Conservation (phyloP, 2,113 vertebrate genomes). For the Phylloscopus trochilus region DNA sequence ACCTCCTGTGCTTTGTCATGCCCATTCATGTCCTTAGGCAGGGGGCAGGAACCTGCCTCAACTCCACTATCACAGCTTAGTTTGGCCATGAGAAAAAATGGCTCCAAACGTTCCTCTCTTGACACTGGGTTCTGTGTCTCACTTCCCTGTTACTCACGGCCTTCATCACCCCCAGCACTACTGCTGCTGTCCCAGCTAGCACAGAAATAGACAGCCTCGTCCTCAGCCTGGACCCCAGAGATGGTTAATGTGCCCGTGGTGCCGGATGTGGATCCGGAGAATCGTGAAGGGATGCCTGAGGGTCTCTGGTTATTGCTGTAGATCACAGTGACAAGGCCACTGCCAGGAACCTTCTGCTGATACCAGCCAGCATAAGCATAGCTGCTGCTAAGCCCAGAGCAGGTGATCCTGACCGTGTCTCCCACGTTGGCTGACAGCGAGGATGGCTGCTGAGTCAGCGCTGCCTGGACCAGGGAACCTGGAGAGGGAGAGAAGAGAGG, state of each 20-base stretch:
- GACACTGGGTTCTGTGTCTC: too few relatives aligned
- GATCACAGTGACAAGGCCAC: not conserved
- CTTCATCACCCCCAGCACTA: too few relatives aligned
- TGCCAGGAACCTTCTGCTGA: not conserved
- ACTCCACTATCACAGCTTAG: not conserved
- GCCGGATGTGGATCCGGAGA: not conserved
- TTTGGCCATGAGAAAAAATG: not conserved
- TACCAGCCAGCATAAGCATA: too few relatives aligned
- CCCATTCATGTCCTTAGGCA: not conserved
- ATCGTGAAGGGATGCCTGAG: not conserved
- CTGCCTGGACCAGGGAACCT: not conserved
- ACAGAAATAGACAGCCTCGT: not conserved
- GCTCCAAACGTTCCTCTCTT: too few relatives aligned
- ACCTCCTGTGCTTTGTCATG: too few relatives aligned
- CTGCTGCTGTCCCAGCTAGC: not conserved
- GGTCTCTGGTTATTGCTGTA: fast-evolving
- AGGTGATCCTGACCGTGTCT: not conserved
- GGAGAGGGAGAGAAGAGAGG: not conserved
- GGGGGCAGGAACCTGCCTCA: not conserved
- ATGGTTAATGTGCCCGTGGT: not conserved
- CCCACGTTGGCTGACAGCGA: not conserved
- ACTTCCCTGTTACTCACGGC: too few relatives aligned
- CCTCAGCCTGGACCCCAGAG: not conserved
- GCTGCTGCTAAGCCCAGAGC: not conserved
- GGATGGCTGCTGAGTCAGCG: fast-evolving